Evolutionary conservation across 2,797 vertebrate species (phyloP).

Genomic region (Darevskia mixta): DNA sequence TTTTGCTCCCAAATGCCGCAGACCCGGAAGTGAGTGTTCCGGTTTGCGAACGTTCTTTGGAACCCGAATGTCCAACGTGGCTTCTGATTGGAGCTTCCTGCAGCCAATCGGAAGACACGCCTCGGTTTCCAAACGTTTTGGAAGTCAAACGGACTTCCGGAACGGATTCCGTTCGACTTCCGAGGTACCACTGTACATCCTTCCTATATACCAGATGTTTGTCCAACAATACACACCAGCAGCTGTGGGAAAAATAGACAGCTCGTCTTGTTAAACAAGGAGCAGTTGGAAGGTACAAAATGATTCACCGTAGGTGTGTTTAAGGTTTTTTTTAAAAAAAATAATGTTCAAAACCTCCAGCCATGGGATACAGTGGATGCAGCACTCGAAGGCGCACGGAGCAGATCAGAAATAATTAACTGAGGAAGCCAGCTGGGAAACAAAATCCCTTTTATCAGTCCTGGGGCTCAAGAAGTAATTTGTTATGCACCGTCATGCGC

Average conservation of each 20-base stretch:
- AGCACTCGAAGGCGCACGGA: constrained; percentile 69
- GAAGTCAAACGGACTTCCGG: too few species aligned
- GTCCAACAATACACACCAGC: not conserved
- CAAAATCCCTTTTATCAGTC: constrained; percentile 73
- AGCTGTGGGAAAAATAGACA: not conserved
- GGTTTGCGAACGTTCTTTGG: too few species aligned
- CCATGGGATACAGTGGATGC: constrained; percentile 72
- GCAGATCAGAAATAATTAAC: constrained; percentile 82
- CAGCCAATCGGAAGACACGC: too few species aligned
- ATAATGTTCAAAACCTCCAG: constrained; percentile 44
- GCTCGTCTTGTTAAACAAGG: not conserved
- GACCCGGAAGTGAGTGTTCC: too few species aligned
- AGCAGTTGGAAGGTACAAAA: not conserved
- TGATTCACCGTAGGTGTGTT: constrained; percentile 72
- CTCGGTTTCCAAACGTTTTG: too few species aligned
- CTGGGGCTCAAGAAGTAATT: constrained; percentile 43
- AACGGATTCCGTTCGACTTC: too few species aligned
- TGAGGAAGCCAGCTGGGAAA: constrained; percentile 74
- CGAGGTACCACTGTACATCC: too few species aligned
- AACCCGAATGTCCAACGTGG: too few species aligned
- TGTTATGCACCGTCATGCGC: constrained; percentile 45
- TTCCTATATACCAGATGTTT: too few species aligned
- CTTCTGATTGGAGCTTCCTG: too few species aligned
- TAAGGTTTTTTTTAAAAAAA: constrained; percentile 43
- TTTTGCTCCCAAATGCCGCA: too few species aligned